Evolutionary conservation across 1,140 invertebrate genomes (phyloP).

Genomic region (Sitodiplosis mosellana): DNA sequence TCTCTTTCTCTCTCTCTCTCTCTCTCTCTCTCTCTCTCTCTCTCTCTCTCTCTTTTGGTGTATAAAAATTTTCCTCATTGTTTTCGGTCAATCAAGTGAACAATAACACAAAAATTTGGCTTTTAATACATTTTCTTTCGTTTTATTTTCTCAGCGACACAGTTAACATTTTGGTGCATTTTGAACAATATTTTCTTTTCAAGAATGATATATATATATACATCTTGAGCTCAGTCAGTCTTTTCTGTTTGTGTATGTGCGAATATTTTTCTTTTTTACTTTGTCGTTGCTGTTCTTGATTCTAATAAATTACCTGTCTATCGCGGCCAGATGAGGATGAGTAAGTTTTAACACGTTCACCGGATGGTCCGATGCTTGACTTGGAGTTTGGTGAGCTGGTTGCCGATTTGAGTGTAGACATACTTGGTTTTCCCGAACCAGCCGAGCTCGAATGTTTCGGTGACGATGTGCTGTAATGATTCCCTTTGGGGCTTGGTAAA

Average conservation of each 20-base stretch:
- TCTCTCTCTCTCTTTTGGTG: too few relatives aligned
- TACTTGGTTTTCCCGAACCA: conserved; percentile 69
- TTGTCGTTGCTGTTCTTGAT: neutral
- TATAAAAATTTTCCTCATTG: too few relatives aligned
- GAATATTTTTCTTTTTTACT: neutral
- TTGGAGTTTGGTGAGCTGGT: conserved; percentile 34
- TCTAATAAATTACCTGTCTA: conserved; percentile 5
- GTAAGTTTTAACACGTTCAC: conserved; percentile 13
- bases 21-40: too few relatives aligned
- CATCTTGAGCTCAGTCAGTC: neutral
- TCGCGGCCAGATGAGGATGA: conserved; percentile 28
- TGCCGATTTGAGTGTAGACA: conserved; percentile 68
- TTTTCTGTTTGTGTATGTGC: neutral
- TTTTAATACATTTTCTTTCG: too few relatives aligned
- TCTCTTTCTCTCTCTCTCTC: too few relatives aligned
- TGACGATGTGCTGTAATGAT: conserved; percentile 36
- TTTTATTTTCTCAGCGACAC: too few relatives aligned
- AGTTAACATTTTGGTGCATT: too few relatives aligned
- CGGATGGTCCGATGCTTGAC: conserved; percentile 18
- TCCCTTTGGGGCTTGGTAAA: conserved; percentile 45
- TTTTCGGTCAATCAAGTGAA: too few relatives aligned
- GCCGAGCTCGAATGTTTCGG: conserved; percentile 50
- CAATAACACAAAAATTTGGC: too few relatives aligned
- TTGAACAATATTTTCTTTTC: too few relatives aligned
- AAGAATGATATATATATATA: too few relatives aligned